Evolutionary conservation across 2,888 invertebrate genomes (phyloP), one percentile per base, ranked within the genome.

Genomic region (Dicranocentrus wangi): DNA sequence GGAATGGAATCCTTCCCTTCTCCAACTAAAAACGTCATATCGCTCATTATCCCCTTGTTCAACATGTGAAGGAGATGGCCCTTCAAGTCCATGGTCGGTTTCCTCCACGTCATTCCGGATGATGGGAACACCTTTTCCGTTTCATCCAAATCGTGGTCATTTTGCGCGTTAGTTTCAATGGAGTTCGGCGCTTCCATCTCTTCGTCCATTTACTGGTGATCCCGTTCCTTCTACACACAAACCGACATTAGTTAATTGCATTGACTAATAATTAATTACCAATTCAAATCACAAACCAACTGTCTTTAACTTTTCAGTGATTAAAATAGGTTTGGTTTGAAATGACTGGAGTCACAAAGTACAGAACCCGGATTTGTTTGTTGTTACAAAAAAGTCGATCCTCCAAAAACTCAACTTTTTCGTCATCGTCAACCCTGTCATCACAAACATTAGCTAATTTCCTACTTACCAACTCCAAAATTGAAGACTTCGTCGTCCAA

Each of bases 1-100:
- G 84, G 82, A 15, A 84, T 82, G 55, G 80, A 73, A 23, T 83
- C 84, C 69, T 84, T 84, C 7, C 81, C 82, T 39, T 83, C 83
- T 1, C 84, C 84, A 0, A 84, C 83, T 15, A 84, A 47, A 66
- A 84, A 84, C 1, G 83, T 84, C 84, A 84, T 83, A 69, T 84
- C 84, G 32, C 83, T 84, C 80, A 81, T 80, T 10, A 84, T 83
- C 0, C 82, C 79, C n/a, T 83, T 82, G 51, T 84, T 82, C 42
- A 84, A 23, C 84, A 84, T 84, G 63, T 81, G 71, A n/a, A 84
- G 79, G 0, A 84, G 42, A 55, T 82, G 82, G 2, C 82, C 78
- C 42, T 83, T 83, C 27, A 83, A 42, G 23, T 83, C 83, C 83
- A 83, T 83, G 0, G 39, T 69, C 1, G 83, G 15, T 55, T 80